Conservation (phyloP, 2,888 invertebrate genomes). For the Microctonus hyperodae region DNA sequence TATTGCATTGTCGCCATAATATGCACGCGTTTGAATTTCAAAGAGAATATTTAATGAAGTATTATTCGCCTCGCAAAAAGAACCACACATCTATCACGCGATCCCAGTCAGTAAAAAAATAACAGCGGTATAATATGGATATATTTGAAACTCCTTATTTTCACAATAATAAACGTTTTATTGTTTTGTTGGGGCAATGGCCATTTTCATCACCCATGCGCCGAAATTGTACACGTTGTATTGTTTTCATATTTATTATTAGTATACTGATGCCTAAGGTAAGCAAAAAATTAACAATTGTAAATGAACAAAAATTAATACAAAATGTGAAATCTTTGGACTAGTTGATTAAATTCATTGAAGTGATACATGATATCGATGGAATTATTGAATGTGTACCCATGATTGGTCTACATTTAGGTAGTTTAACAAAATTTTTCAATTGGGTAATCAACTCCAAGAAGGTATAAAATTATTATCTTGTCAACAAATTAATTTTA, state of each 20-base stretch:
- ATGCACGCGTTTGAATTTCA: neutral
- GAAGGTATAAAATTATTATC: conserved; percentile 27
- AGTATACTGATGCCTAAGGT: conserved; percentile 24
- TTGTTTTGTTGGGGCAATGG: conserved; percentile 18
- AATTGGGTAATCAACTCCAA: conserved; percentile 31
- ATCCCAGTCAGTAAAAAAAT: neutral
- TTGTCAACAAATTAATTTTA: neutral
- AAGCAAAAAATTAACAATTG: neutral
- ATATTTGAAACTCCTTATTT: neutral
- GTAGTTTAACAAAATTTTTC: conserved; percentile 20
- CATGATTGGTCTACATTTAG: conserved; percentile 24
- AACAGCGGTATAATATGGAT: neutral
- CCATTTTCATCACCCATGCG: neutral
- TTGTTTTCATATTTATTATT: neutral
- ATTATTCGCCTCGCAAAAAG: neutral
- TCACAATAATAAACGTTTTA: conserved; percentile 1
- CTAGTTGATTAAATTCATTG: conserved; percentile 31
- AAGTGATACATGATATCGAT: conserved; percentile 34
- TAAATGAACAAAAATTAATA: neutral
- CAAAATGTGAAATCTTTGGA: neutral
- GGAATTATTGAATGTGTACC: conserved; percentile 32
- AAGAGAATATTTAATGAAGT: neutral
- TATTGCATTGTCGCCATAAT: neutral
- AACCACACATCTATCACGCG: neutral
- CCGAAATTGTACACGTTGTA: neutral